Base-by-base conservation (phyloP, 2,797 vertebrate genomes). In the Rousettus madagascariensis region DNA sequence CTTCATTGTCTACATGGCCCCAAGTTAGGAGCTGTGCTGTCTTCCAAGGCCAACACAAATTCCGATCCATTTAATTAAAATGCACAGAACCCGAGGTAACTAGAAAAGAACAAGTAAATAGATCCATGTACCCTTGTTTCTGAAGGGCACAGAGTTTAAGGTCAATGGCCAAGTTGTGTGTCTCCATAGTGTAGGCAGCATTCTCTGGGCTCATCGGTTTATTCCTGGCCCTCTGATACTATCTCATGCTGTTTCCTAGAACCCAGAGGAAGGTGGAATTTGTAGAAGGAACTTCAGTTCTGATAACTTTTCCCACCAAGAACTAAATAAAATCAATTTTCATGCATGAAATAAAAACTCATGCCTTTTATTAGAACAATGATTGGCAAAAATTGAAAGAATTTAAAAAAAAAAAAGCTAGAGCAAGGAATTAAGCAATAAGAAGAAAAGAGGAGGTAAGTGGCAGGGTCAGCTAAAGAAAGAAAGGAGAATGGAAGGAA, bases 281-380 rank as follows among this genome's bases (percentile, higher is more conserved):
- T 90, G 0, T 55, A 87, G 55, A 59, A 93, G 36, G 57, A 91
- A 77, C 55, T 93, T 89, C 20, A 63, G 8, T 74, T 89, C 51
- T 68, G 57, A 72, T 91, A 57, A 82, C 26, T 38, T 96, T 92
- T 94, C 84, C 16, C 66, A 41, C 66, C 28, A 55, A 9, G 15
- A 93, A 91, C 86, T 46, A 87, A 96, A 83, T 88, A 86, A 90
- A 89, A 82, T 41, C 80, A 82, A 24, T n/a, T 46, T 41, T 66
- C 36, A 2, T 11, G 19, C 69, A 36, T 20, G 49, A 41, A 75
- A 33, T 51, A 74, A 91, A 96, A 95, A 63, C 15, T 1, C 41
- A 8, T 59, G 57, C 28, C 77, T 94, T 92, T 96, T 43, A 43
- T 28, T 63, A 83, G 20, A 83, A 86, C 22, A 55, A 26, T 68